These are phyloP conservation scores for Eupithecia pulchellata DNA, from an alignment of 2,888 invertebrate species.

Conservation along the genomic window DNA sequence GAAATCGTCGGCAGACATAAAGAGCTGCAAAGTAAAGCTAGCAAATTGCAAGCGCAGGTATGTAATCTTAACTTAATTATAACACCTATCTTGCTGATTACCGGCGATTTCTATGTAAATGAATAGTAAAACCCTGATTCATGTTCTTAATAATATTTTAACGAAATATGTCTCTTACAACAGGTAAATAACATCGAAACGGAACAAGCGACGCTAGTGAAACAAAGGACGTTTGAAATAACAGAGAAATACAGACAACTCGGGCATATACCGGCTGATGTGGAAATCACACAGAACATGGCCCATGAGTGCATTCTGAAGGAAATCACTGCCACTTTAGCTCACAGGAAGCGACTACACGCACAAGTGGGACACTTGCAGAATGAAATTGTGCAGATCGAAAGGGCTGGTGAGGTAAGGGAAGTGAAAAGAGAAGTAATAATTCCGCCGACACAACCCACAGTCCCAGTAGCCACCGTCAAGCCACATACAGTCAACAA, in stretches of 20 bases:
- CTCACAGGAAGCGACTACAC: constrained; percentile 93
- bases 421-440: constrained; percentile 82
- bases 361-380: constrained; percentile 92
- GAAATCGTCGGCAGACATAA: constrained; percentile 97
- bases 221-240: constrained; percentile 90
- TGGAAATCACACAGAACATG: constrained; percentile 87
- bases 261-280: constrained; percentile 82
- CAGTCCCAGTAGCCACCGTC: constrained; percentile 74
- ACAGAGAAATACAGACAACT: constrained; percentile 88
- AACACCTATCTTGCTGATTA: no score
- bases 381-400: constrained; percentile 90
- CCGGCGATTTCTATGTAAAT: not conserved
- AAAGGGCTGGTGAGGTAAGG: constrained; percentile 87
- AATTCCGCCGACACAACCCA: constrained; percentile 30
- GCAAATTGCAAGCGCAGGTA: constrained; percentile 94
- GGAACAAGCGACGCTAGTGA: constrained; percentile 90
- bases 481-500: constrained; percentile 78
- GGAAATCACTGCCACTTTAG: constrained; percentile 93
- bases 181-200: constrained; percentile 89
- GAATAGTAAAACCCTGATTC: not conserved
- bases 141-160: not conserved
- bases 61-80: no score
- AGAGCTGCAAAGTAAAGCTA: constrained; percentile 95
- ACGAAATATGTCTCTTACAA: constrained; percentile 12
- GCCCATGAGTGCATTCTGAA: constrained; percentile 93